These are phyloP conservation scores for Lasioglossum lativentre DNA, from an alignment of 2,888 invertebrate genomes.

Conservation along the genomic window DNA sequence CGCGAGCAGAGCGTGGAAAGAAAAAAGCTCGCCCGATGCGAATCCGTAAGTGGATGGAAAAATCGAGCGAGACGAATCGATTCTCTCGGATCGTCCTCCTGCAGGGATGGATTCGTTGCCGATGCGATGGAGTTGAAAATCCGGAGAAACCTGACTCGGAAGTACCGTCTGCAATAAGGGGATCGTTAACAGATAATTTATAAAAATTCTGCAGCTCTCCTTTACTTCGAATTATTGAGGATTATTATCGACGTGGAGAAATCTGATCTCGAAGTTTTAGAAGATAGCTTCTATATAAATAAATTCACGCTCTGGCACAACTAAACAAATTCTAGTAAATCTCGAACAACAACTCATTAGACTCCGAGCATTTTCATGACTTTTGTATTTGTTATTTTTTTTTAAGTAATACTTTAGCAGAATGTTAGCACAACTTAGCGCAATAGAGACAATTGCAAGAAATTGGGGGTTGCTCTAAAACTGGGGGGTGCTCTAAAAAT, in stretches of 20 bases:
- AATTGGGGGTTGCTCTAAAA: no score
- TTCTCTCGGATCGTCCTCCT: constrained; percentile 75
- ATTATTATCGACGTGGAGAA: not conserved
- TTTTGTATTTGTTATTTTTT: no score
- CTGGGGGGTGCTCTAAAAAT: no score
- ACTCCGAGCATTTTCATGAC: no score
- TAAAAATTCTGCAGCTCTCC: not conserved
- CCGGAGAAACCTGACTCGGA: constrained; percentile 32
- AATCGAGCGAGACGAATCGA: constrained; percentile 78
- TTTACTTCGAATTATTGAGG: not conserved
- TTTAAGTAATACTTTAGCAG: no score
- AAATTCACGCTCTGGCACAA: not conserved
- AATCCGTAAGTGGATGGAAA: constrained; percentile 80
- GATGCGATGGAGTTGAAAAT: constrained; percentile 2
- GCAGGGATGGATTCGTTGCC: constrained; percentile 48
- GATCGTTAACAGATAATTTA: not conserved
- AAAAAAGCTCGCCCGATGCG: constrained; percentile 73
- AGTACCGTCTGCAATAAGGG: not conserved
- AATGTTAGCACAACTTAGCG: no score
- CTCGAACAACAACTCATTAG: not conserved
- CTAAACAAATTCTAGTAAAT: not conserved
- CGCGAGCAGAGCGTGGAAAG: constrained; percentile 41
- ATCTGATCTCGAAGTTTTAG: no score
- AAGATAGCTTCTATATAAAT: not conserved
- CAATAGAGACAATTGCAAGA: no score